Base-by-base conservation (phyloP, 2,113 vertebrate genomes). In the Mixornis gularis region DNA sequence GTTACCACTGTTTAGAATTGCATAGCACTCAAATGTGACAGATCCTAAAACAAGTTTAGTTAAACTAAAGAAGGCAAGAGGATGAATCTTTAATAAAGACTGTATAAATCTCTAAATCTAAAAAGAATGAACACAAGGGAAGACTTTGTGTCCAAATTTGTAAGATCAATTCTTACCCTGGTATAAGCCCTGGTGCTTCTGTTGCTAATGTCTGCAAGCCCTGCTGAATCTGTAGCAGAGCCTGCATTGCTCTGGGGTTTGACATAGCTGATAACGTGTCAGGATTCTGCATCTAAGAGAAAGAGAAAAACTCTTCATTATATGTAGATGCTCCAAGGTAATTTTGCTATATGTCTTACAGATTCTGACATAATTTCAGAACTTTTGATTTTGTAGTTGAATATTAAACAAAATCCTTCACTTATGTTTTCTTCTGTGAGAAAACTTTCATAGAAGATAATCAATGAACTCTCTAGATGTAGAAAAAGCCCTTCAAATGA, bases 241-340 rank as follows among this genome's bases (percentile, higher is more conserved):
- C 98, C 92, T 98, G 98, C 98, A 98, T 98, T 60, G 98, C 98
- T 97, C 97, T 98, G 80, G 98, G 98, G 70, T 99, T 99, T 81
- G 98, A 98, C 98, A 99, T 98, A 62, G 98, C 98, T 19, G 98
- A 98, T 84, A 99, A 97, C 0, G 98, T 98, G 93, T 99, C 98
- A 77, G 98, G 98, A 95, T 97, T 98, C 97, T 99, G 98, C 98
- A 99, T 98, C 98, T 99, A 93, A 76, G 58, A 86, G 91, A 51
- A 83, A 24, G n/a, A 97, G 41, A 96, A 63, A 97, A 93, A 94
- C 27, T 15, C 26, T 72, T 49, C 72, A 72, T 62, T 10, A 38
- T 7, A 43, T 20, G n/a, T 32, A 85, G 9, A 32, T 24, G 7
- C 60, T 69, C 26, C 40, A 78, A 34, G 30, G 19, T 63, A 51